Base-by-base conservation (phyloP, 2,113 vertebrate genomes). In the Phoenicopterus ruber region DNA sequence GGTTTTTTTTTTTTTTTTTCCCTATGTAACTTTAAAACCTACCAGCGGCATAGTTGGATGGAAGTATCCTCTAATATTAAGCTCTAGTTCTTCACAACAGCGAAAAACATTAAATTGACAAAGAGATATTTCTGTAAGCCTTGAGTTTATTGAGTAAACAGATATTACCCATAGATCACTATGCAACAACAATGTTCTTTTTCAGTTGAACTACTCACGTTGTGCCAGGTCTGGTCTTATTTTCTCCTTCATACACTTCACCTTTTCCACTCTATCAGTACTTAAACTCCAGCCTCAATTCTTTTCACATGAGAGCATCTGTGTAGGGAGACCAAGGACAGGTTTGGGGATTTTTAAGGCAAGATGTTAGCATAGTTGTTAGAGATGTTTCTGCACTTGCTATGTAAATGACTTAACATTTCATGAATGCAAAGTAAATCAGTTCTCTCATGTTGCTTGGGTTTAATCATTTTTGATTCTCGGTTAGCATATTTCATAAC, bases 391-490 rank as follows among this genome's bases (percentile, higher is more conserved):
- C 62, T 95, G 78, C 44, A 85, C 87, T 96, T 55, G 50, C 73
- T 92, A 21, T 82, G 69, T 63, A 96, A 97, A 86, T 92, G 91
- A 88, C 70, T 25, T 59, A 71, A 57, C n/a, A 21, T 67, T 90
- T 89, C 46, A 26, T 81, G 87, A 97, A 77, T 93, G 84, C 38
- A 47, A 91, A 96, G 26, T 50, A 76, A 91, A 77, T 93, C 47
- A n/a, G 20, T 94, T 93, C 82, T 59, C 90, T 76, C 62, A 2
- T 54, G 31, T 92, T 77, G 44, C 70, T 73, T 85, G 74, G 65
- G 42, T 94, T 94, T 93, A 94, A 94, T 95, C 18, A 87, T 82
- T 96, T 91, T 92, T 95, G 76, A 94, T 91, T 97, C 96, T 90
- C 63, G 36, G 44, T 92, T 80, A 91, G 58, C 86, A 47, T 93